Evolutionary conservation across 2,113 vertebrate genomes (phyloP), one percentile per base, ranked within the genome.

Genomic region (Porphyrio hochstetteri): DNA sequence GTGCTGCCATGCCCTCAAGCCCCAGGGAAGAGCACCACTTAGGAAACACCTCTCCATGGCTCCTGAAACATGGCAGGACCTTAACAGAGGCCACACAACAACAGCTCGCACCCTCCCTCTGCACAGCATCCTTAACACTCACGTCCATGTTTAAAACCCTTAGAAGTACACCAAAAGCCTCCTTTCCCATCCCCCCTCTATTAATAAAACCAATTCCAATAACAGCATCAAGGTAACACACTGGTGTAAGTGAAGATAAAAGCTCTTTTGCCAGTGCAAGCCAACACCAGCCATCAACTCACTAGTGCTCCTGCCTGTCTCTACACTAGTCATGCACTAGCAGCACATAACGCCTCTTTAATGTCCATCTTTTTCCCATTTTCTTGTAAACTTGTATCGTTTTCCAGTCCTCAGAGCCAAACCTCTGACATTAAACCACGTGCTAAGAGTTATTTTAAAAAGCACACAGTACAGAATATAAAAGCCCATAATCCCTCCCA

Each of bases 71-170:
- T 20, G 64, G 53, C 9, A 21, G 57, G 67, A 61, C 11, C 10
- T 77, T 11, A 33, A 55, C 7, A 5, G 0, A 29, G 25, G 29
- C 15, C 10, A 18, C 1, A 11, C 29, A 35, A 24, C 3, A 4
- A 19, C 0, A 33, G 19, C 28, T 24, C 42, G 23, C 11, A 23
- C 8, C 4, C 27, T 81, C 56, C 36, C 74, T 82, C n/a, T 10
- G 5, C 13, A 25, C 18, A 55, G 7, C 7, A 53, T 33, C 27
- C 29, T 35, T 36, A 48, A 24, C 2, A 13, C 36, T 17, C 55
- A 48, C 6, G 78, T 4, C 42, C n/a, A 11, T 35, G 59, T 70
- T 38, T 16, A 11, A 40, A 68, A 48, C 17, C 60, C 40, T 68
- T 9, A 27, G 20, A 36, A 44, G 53, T 9, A 71, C 3, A 57